Evolutionary conservation across 2,113 vertebrate genomes (phyloP), one percentile per base, ranked within the genome.

Genomic region (Ciconia maguari): DNA sequence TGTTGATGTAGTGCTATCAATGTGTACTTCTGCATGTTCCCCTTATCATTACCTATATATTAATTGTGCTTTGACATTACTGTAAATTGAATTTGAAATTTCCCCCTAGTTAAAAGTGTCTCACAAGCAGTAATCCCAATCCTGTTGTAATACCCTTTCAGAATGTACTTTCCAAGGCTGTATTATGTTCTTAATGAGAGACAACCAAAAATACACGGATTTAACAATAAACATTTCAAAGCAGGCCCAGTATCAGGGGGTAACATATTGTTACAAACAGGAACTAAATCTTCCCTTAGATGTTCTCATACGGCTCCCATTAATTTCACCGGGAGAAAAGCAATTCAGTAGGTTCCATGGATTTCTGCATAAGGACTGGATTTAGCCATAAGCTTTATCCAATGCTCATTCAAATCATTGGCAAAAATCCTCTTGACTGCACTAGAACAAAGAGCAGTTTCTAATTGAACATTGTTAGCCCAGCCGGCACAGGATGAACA

Each of bases 71-170:
- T 98, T 97, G 97, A 98, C 98, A 98, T 97, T 96, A 96, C 76
- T 97, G 97, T 98, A 98, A 98, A 98, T 97, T 98, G 98, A 98
- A 98, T 98, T 98, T 97, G 95, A 96, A 98, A 98, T 98, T 96
- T 95, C 65, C 97, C 94, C 95, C 97, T 96, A 96, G 97, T 97
- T 98, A 95, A 96, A 97, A 94, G 91, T 97, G 81, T 97, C 79
- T 97, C 87, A 96, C 91, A 80, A 95, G 92, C 69, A 92, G 91
- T 84, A 97, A 97, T 97, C 96, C 96, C 97, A 97, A 70, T 95
- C 92, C 58, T 52, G 93, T 54, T 95, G 93, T 97, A 97, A 97
- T 97, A 94, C 95, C 88, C 94, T 97, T 97, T 97, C 91, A 91
- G 81, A 91, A 96, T 77, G 96, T 92, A 94, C 95, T 97, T 97